Evolutionary conservation across 2,797 vertebrate genomes (phyloP).

Genomic region (Helostoma temminkii): DNA sequence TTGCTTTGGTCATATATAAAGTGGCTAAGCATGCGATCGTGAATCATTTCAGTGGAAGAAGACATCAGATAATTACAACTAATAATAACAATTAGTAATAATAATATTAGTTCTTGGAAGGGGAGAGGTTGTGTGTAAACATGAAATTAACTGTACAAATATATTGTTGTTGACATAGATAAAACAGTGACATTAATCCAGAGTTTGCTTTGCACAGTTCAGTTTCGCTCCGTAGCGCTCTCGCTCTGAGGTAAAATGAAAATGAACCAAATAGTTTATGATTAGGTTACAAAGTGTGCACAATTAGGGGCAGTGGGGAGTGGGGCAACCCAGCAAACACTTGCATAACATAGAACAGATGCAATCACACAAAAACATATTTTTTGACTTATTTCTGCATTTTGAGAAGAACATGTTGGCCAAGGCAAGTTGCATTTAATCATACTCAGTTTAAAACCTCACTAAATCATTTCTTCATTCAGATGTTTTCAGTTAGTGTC

Average conservation of each 20-base stretch:
- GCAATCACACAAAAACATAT: background rate
- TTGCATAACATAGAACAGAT: background rate
- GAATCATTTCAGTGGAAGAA: conserved; percentile 1
- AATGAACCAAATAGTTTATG: no score
- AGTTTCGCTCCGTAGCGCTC: background rate
- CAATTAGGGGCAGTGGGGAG: conserved; percentile 36
- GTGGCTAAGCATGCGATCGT: background rate
- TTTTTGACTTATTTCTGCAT: background rate
- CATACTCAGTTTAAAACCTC: background rate
- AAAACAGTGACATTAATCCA: conserved; percentile 12
- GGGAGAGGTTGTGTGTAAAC: background rate
- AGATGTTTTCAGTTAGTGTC: background rate
- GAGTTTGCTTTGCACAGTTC: background rate
- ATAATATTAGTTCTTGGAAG: background rate
- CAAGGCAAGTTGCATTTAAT: background rate
- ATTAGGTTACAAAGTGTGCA: conserved; percentile 37
- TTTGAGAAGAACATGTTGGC: background rate
- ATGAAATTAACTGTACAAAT: conserved; percentile 8
- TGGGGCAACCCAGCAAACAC: conserved; percentile 41
- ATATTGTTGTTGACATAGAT: no score
- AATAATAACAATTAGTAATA: no score
- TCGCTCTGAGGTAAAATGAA: background rate
- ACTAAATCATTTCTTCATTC: background rate
- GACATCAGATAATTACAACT: no score
- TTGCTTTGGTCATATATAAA: conserved; percentile 11